Evolutionary conservation across 2,797 vertebrate genomes (phyloP).

Genomic region (Micropoecilia bifurca): DNA sequence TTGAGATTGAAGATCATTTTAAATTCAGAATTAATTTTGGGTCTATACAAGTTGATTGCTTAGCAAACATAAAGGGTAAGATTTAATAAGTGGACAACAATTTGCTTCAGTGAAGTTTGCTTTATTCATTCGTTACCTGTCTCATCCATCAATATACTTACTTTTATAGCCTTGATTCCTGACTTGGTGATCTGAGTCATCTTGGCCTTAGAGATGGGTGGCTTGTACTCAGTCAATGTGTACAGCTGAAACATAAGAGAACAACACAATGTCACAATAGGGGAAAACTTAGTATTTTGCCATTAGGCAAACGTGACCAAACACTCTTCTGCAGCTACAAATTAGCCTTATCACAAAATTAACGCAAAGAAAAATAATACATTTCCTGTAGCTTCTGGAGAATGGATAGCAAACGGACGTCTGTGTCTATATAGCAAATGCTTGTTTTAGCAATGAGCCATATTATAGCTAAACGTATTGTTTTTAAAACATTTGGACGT

Average conservation of each 20-base stretch:
- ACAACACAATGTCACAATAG: background rate
- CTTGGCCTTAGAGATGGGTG: slow-evolving; percentile 99
- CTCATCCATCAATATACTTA: slow-evolving; percentile 80
- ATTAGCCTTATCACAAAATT: background rate
- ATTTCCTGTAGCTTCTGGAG: background rate
- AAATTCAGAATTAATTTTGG: background rate
- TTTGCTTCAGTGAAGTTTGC: slow-evolving; percentile 5
- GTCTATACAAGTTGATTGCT: background rate
- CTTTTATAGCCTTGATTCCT: slow-evolving; percentile 99
- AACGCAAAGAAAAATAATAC: background rate
- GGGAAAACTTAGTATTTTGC: background rate
- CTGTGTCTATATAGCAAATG: background rate
- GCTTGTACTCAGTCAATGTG: slow-evolving; percentile 99
- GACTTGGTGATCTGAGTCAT: slow-evolving; percentile 99
- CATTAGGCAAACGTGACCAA: background rate
- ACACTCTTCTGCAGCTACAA: background rate
- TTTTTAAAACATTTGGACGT: background rate
- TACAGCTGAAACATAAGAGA: slow-evolving; percentile 86
- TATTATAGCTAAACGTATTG: background rate
- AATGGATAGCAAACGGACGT: background rate
- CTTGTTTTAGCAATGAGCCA: slow-evolving; percentile 14
- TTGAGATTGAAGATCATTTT: background rate
- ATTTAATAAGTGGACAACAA: background rate
- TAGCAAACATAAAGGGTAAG: background rate
- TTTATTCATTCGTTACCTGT: slow-evolving; percentile 43